A percentile compares a stretch with the other conserved stretches of the same genome.
Evolutionary conservation across 2,888 invertebrate species (phyloP).

Genomic region (Pilophorus perplexus): DNA sequence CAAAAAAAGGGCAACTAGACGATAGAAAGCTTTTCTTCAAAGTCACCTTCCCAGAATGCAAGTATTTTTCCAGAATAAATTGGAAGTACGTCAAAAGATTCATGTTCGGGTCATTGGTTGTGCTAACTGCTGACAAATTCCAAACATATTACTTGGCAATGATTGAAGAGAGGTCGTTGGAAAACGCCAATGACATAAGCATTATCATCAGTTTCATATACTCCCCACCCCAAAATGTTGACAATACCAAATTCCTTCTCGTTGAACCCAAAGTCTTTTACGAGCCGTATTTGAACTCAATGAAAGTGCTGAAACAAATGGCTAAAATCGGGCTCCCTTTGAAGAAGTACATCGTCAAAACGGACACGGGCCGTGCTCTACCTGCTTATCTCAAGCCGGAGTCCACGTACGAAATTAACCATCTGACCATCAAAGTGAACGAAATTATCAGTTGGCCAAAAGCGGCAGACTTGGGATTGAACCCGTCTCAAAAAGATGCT

Average conservation of each 20-base stretch:
- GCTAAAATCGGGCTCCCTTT: constrained; percentile 62
- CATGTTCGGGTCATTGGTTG: constrained; percentile 69
- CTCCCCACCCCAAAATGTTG: constrained; percentile 52
- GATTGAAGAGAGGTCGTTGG: constrained; percentile 59
- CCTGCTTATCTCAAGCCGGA: constrained; percentile 53
- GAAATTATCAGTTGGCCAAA: constrained; percentile 44
- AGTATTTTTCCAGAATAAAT: constrained; percentile 51
- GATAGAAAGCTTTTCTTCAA: background rate
- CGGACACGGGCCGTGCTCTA: constrained; percentile 49
- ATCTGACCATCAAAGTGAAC: constrained; percentile 37
- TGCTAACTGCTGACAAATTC: constrained; percentile 70
- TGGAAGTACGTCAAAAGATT: constrained; percentile 61
- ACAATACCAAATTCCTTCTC: constrained; percentile 59
- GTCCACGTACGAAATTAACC: constrained; percentile 40
- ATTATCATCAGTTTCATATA: constrained; percentile 49
- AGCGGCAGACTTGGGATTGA: constrained; percentile 56
- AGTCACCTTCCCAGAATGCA: constrained; percentile 49
- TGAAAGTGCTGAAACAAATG: constrained; percentile 65
- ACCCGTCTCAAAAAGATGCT: constrained; percentile 66
- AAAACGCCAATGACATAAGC: background rate
- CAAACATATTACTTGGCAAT: constrained; percentile 66
- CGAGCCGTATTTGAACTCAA: constrained; percentile 74
- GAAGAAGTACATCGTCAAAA: constrained; percentile 65
- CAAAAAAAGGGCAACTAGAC: too few relatives aligned
- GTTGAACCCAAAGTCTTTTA: constrained; percentile 76